Conservation (phyloP, 2,888 invertebrate species). For the Lasioglossum villosulum region DNA sequence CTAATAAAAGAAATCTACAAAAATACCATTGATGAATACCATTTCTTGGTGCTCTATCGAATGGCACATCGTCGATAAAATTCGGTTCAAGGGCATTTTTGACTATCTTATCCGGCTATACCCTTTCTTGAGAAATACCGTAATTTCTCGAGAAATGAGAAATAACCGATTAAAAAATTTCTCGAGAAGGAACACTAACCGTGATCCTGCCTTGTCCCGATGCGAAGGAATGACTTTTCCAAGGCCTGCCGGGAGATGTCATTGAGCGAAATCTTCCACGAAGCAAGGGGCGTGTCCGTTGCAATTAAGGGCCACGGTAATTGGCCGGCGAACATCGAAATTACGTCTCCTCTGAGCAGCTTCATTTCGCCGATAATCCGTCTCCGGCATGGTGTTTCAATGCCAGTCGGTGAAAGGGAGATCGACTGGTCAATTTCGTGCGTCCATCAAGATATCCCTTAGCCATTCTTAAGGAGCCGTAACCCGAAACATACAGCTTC, state of each 20-base stretch:
- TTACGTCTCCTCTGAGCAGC: slow-evolving; percentile 41
- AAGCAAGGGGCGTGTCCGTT: slow-evolving; percentile 21
- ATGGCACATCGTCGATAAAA: no score
- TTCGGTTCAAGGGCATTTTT: no score
- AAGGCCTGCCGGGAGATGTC: slow-evolving; percentile 35
- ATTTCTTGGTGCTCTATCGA: no score
- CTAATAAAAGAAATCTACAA: no score
- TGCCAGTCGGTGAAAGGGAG: slow-evolving; percentile 68
- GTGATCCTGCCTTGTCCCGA: neutral
- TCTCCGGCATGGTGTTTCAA: slow-evolving; percentile 45
- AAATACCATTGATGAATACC: no score
- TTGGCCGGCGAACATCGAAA: slow-evolving; percentile 50
- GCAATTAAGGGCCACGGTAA: slow-evolving; percentile 46
- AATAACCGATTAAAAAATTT: no score
- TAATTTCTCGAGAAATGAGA: no score
- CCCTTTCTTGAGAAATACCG: no score
- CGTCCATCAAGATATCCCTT: slow-evolving; percentile 38
- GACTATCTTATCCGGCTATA: no score
- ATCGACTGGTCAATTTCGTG: slow-evolving; percentile 52
- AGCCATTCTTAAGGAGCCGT: neutral
- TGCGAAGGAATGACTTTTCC: slow-evolving; percentile 8
- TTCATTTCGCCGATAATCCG: slow-evolving; percentile 53
- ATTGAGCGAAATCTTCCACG: slow-evolving; percentile 22
- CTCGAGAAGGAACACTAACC: no score
- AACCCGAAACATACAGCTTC: slow-evolving; percentile 10